A percentile compares a stretch with the other conserved stretches of the same genome.
Conservation (phyloP, 1,140 invertebrate species). For the Drosophila mojavensis region DNA sequence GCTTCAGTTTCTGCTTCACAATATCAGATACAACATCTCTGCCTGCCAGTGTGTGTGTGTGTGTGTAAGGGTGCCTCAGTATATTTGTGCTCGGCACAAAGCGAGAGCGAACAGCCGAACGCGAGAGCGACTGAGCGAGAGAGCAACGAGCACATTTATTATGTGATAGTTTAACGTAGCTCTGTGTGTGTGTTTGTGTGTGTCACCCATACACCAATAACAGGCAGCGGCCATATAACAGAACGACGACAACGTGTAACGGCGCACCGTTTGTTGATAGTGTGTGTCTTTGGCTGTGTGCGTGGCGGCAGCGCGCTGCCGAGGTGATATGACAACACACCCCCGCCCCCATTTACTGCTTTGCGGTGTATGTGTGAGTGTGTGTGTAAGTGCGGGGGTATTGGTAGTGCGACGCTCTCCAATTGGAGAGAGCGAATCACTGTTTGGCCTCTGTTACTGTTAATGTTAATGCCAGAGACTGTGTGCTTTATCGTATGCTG, state of each 20-base stretch:
- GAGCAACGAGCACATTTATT: conserved; percentile 37
- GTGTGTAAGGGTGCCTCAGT: conserved; percentile 40
- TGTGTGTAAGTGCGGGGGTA: conserved; percentile 21
- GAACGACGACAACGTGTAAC: conserved; percentile 62
- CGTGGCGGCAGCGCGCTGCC: conserved; percentile 50
- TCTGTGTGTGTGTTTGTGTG: conserved; percentile 32
- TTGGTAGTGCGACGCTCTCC: conserved; percentile 52
- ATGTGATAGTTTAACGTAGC: conserved; percentile 33
- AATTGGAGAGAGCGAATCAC: conserved; percentile 59
- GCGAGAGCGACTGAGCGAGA: conserved; percentile 12
- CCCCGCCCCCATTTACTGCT: neutral
- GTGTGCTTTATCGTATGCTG: conserved; percentile 53
- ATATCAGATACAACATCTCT: conserved; percentile 26
- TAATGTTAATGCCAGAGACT: conserved; percentile 13
- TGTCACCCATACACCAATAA: conserved; percentile 66
- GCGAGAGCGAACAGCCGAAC: conserved; percentile 28
- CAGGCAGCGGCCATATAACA: conserved; percentile 57
- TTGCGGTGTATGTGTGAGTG: neutral
- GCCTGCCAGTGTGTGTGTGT: neutral
- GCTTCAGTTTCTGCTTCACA: conserved; percentile 23
- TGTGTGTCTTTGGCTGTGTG: conserved; percentile 38
- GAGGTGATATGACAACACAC: conserved; percentile 45
- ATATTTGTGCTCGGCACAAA: conserved; percentile 16
- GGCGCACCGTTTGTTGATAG: conserved; percentile 62
- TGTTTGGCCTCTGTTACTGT: conserved; percentile 11